Conservation (phyloP, 2,888 invertebrate species). For the Dryobota labecula region DNA sequence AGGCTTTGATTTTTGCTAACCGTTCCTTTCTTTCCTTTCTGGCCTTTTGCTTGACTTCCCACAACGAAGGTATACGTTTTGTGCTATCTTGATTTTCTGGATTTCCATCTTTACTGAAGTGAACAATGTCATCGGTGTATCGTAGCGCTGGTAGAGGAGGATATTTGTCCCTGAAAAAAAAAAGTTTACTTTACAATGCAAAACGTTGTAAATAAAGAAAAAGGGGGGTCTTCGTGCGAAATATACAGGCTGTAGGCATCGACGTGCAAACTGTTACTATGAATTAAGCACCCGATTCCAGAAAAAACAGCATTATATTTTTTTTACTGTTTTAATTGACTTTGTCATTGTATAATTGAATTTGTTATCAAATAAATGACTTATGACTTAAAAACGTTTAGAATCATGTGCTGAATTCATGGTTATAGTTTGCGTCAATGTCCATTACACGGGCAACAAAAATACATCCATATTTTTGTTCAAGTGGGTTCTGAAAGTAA, state of each 20-base stretch:
- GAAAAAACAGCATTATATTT: too few species aligned
- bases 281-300: not conserved
- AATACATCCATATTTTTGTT: not conserved
- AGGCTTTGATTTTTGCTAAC: constrained; percentile 24
- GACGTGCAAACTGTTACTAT: not conserved
- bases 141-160: constrained; percentile 69
- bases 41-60: constrained; percentile 45
- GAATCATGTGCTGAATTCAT: not conserved
- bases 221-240: constrained; percentile 1
- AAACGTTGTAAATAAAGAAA: not conserved
- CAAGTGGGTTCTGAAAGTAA: not conserved
- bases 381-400: too few species aligned
- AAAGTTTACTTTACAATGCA: not conserved
- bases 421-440: not conserved
- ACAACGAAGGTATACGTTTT: constrained; percentile 55
- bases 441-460: not conserved
- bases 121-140: constrained; percentile 69
- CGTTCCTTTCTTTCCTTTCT: constrained; percentile 47
- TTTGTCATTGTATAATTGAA: too few species aligned
- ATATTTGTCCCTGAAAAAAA: constrained; percentile 73
- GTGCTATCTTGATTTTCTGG: constrained; percentile 42
- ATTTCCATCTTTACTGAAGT: constrained; percentile 59
- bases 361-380: too few species aligned
- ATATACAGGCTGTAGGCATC: not conserved
- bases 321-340: too few species aligned